Evolutionary conservation across 2,113 vertebrate species (phyloP), one percentile per base, ranked within the genome.

Genomic region (Mellivora capensis): DNA sequence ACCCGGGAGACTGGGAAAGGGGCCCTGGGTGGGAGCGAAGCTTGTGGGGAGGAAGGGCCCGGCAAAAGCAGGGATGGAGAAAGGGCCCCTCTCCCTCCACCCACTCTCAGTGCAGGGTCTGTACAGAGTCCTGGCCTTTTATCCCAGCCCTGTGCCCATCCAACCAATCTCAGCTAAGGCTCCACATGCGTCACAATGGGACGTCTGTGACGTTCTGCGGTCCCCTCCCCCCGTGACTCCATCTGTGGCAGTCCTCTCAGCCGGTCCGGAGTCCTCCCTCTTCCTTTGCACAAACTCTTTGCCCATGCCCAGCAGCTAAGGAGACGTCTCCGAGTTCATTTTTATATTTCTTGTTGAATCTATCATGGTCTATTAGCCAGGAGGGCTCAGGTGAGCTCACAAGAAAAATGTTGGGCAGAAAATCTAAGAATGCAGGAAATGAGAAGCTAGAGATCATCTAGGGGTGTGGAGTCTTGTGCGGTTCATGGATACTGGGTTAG

Each of bases 21-120:
- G 39, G 57, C 15, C 15, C 37, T 61, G 54, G 7, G 23, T 39
- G 21, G 80, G 80, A 6, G 8, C 13, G 5, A 54, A 59, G 54
- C 15, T 7, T 9, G 57, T 42, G 37, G 57, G 54, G 57, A 83
- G 81, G 23, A 34, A 1, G 31, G 7, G 42, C 4, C 82, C 42
- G 23, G 12, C 10, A 49, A 27, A 14, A 61, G 29, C 3, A 2
- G 8, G 34, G 13, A 14, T 1, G 0, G 0, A 14, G 2, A 21
- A 72, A 37, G 0, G 1, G 3, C 29, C 59, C 9, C 6, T 4
- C 20, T 42, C 3, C 9, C 6, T 6, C 54, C 11, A 3, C 3
- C 0, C 11, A 9, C 76, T 20, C 29, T 79, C 29, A 20, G 10
- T 6, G 4, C 31, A 1, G 31, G 17, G 31, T 3, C 47, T 42